phyloP scores from a whole-genome alignment of 2,888 invertebrate genomes.

The Brachylomia viminalis region DNA sequence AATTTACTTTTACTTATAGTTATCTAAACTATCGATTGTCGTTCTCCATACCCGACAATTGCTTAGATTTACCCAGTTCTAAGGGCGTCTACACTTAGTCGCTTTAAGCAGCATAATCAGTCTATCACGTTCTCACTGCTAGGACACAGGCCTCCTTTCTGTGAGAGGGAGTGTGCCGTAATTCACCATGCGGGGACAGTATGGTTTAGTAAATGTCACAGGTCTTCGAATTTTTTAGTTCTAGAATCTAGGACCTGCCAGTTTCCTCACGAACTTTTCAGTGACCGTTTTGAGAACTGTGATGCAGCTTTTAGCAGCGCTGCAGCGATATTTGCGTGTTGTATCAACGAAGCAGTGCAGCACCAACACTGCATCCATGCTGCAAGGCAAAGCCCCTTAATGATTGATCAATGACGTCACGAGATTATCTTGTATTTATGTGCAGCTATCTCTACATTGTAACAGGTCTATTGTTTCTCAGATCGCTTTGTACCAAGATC shows the following conservation, averaged over 20 bases:
- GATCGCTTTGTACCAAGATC: constrained; percentile 27
- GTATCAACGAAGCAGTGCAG: background rate
- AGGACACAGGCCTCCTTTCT: too few relatives aligned
- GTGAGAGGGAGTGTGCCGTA: background rate
- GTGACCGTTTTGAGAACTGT: background rate
- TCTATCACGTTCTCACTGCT: background rate
- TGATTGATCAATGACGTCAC: constrained; percentile 3
- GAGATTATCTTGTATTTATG: constrained; percentile 25
- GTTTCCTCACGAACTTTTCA: background rate
- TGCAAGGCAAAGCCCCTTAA: background rate
- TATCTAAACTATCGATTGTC: constrained; percentile 16
- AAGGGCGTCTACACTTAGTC: background rate
- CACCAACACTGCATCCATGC: background rate
- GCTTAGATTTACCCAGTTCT: background rate
- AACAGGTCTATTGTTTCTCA: constrained; percentile 27
- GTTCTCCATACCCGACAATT: constrained; percentile 28
- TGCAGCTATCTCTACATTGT: constrained; percentile 16
- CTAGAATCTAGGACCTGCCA: background rate
- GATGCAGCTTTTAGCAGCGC: background rate
- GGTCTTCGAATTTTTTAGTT: background rate
- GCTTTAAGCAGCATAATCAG: background rate
- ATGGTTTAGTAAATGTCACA: too few relatives aligned
- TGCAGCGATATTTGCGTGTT: background rate
- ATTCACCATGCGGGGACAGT: background rate
- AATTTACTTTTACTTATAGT: constrained; percentile 66